Evolutionary conservation across 2,888 invertebrate species (phyloP).

Genomic region (Autographa pulchrina): DNA sequence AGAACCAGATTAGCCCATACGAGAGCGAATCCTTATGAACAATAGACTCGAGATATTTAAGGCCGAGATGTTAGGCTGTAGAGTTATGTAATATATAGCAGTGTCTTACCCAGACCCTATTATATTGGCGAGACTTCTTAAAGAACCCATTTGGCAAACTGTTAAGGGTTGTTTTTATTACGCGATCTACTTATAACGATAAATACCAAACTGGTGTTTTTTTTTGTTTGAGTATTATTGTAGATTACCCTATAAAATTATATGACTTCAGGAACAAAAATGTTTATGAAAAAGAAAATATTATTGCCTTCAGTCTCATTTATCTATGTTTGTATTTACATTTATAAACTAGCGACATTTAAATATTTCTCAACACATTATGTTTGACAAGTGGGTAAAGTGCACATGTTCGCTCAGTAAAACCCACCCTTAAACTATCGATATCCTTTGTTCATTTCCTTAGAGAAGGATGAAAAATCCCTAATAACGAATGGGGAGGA

Average conservation of each 20-base stretch:
- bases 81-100: slow-evolving; percentile 21
- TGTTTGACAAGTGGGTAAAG: neutral
- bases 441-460: slow-evolving; percentile 65
- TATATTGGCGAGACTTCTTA: slow-evolving; percentile 47
- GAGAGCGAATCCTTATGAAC: slow-evolving; percentile 13
- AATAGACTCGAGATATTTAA: slow-evolving; percentile 15
- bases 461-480: slow-evolving; percentile 66
- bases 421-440: slow-evolving; percentile 50
- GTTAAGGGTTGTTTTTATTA: slow-evolving; percentile 33
- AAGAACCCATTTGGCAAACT: slow-evolving; percentile 45
- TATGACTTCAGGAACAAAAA: too few species aligned
- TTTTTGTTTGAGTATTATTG: too few species aligned
- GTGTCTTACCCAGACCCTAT: slow-evolving; percentile 33
- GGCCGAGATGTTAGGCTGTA: slow-evolving; percentile 38
- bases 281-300: too few species aligned
- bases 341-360: too few species aligned
- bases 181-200: neutral
- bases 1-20: neutral
- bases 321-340: too few species aligned
- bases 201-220: too few species aligned
- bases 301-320: too few species aligned
- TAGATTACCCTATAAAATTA: too few species aligned
- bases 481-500: slow-evolving; percentile 67
- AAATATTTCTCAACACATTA: neutral
- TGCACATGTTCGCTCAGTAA: slow-evolving; percentile 23